Conservation (phyloP, 1,140 invertebrate genomes). For the Hylyphantes graminicola region DNA sequence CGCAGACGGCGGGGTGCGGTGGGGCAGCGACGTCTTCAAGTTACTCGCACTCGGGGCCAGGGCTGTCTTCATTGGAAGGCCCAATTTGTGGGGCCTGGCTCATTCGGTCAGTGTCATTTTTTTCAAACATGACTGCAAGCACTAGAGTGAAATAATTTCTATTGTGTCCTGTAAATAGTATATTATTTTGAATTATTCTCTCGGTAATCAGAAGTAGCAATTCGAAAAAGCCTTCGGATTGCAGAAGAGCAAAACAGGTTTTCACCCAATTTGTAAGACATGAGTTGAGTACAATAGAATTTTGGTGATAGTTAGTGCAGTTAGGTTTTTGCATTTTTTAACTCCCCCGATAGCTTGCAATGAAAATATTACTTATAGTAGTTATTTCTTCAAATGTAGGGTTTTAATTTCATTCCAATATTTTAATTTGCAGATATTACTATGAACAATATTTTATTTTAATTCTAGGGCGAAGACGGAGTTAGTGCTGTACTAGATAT, state of each 20-base stretch:
- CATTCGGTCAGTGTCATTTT: constrained; percentile 67
- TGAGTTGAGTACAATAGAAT: neutral
- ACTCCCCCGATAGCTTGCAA: neutral
- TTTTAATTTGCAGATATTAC: neutral
- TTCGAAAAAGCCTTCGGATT: neutral
- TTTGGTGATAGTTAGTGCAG: neutral
- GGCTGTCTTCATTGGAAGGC: constrained; percentile 87
- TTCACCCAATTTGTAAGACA: neutral
- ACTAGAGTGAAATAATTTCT: too few relatives aligned
- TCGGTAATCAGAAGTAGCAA: neutral
- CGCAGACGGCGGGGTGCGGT: constrained; percentile 86
- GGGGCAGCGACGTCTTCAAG: constrained; percentile 91
- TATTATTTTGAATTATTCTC: neutral
- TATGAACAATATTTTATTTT: neutral
- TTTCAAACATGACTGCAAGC: neutral
- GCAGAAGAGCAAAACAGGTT: neutral
- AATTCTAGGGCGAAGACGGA: constrained; percentile 78
- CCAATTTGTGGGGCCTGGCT: constrained; percentile 87
- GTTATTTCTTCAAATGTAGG: neutral
- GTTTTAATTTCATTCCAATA: neutral
- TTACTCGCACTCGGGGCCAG: constrained; percentile 89
- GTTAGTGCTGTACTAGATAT: constrained; percentile 80
- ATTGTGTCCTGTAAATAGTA: neutral
- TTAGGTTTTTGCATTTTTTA: neutral
- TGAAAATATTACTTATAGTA: neutral